Conservation (phyloP, 2,113 vertebrate genomes). For the Saimiri boliviensis region DNA sequence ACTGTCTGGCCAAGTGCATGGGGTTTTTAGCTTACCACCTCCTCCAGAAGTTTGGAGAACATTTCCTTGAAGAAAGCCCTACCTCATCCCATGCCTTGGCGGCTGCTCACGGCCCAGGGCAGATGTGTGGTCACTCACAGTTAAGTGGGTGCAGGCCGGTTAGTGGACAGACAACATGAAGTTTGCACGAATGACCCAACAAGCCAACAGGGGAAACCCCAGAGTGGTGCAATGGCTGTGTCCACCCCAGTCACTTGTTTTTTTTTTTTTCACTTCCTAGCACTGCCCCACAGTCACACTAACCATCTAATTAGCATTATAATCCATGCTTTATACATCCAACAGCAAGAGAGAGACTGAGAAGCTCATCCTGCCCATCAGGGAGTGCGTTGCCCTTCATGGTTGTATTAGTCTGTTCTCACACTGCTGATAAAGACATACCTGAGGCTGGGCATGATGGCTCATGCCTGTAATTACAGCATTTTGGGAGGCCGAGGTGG, state of each 20-base stretch:
- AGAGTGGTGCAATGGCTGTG: not conserved
- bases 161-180: not conserved
- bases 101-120: not conserved
- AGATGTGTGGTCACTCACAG: slow-evolving; percentile 51
- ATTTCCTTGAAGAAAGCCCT: not conserved
- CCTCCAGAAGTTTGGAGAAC: slow-evolving; percentile 5
- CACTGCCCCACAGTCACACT: not conserved
- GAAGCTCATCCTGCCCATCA: not conserved
- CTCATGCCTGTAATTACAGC: too few relatives aligned
- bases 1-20: not conserved
- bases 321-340: rapidly evolving
- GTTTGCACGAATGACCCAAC: not conserved
- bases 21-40: not conserved
- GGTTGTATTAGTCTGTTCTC: too few relatives aligned
- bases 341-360: not conserved
- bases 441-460: too few relatives aligned
- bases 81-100: not conserved
- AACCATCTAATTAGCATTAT: rapidly evolving
- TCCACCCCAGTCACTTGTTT: not conserved
- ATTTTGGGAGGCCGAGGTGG: too few relatives aligned
- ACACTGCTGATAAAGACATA: too few relatives aligned
- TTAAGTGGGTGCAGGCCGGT: slow-evolving; percentile 3
- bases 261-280: not conserved
- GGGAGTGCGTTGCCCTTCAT: not conserved
- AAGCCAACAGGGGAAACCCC: not conserved